These are phyloP conservation scores for Oedothorax gibbosus DNA, from an alignment of 1,140 invertebrate genomes.

Conservation along the genomic window DNA sequence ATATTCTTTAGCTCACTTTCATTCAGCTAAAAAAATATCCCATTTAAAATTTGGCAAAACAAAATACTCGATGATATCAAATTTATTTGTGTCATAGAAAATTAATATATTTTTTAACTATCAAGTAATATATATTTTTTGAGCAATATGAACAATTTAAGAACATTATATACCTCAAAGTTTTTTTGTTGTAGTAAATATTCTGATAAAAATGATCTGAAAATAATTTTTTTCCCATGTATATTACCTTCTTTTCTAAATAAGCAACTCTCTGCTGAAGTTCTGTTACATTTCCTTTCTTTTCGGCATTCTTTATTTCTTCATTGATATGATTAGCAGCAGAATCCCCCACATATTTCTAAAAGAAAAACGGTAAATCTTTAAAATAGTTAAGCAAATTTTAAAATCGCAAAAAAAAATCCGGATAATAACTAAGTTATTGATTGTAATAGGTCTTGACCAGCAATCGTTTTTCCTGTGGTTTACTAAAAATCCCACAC, in stretches of 20 bases:
- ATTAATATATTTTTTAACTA: too few species aligned
- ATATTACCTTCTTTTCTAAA: slow-evolving; percentile 48
- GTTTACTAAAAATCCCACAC: too few species aligned
- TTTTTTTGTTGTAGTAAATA: too few species aligned
- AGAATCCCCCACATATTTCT: slow-evolving; percentile 52
- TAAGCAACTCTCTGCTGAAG: slow-evolving; percentile 52
- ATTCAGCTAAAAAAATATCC: slow-evolving; percentile 35
- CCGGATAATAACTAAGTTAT: background rate
- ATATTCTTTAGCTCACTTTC: slow-evolving; percentile 57
- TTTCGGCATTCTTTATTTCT: slow-evolving; percentile 33
- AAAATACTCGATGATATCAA: background rate
- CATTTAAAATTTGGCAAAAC: background rate
- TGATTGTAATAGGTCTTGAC: too few species aligned
- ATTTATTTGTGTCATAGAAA: background rate
- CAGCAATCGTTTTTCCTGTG: too few species aligned
- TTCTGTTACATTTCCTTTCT: slow-evolving; percentile 44
- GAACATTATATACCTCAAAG: too few species aligned
- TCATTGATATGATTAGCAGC: slow-evolving; percentile 40
- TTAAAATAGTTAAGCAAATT: background rate
- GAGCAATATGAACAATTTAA: too few species aligned
- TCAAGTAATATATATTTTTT: too few species aligned
- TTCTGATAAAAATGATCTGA: background rate
- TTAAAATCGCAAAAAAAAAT: background rate
- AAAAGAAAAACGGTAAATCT: too few species aligned
- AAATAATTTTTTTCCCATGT: background rate